Conservation (phyloP, 1,140 invertebrate genomes). For the Elysia chlorotica region DNA sequence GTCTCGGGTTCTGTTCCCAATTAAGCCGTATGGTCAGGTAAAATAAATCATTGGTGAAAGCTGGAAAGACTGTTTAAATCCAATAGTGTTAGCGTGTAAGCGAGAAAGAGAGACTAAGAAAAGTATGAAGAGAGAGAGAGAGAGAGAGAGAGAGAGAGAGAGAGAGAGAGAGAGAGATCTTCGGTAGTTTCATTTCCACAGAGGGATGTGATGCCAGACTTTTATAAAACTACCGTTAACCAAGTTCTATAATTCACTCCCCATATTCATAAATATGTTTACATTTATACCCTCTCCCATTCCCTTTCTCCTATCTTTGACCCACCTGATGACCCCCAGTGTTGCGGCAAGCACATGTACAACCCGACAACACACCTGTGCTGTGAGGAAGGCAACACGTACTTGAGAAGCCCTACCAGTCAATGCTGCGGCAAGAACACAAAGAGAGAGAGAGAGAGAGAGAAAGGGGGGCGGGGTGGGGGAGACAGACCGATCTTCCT, state of each 20-base stretch:
- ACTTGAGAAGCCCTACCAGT: neutral
- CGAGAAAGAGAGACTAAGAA: no score
- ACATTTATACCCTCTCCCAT: neutral
- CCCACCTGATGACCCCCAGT: no score
- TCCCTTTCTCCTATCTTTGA: neutral
- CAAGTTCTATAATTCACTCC: neutral
- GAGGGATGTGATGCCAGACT: neutral
- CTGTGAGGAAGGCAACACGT: constrained; percentile 9
- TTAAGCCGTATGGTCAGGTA: no score
- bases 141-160: no score
- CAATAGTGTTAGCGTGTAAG: neutral
- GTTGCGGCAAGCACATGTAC: constrained; percentile 14
- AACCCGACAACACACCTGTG: constrained; percentile 2
- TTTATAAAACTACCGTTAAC: neutral
- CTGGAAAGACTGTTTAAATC: neutral
- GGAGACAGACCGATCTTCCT: neutral
- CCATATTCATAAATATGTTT: neutral
- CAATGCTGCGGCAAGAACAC: no score
- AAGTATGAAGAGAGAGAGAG: no score
- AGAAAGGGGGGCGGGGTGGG: no score
- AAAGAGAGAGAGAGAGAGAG: no score
- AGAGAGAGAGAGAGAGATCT: neutral
- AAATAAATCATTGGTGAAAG: no score
- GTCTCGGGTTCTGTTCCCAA: neutral
- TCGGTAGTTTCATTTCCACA: neutral